These are phyloP conservation scores for Dipodomys stephensi DNA, from an alignment of 2,113 vertebrate genomes.

Conservation along the genomic window DNA sequence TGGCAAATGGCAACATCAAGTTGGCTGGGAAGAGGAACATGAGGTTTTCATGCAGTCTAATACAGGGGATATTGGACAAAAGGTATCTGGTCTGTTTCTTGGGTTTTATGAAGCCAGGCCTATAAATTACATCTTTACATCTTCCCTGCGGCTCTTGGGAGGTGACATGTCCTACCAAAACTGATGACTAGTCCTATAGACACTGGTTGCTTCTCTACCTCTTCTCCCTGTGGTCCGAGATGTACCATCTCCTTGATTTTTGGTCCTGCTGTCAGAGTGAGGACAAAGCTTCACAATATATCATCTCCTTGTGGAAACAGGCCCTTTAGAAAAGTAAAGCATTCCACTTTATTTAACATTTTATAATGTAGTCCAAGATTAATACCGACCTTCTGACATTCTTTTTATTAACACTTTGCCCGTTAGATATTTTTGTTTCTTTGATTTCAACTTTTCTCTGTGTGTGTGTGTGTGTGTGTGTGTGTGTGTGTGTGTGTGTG, in stretches of 20 bases:
- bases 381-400: not conserved
- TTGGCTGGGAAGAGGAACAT: not conserved
- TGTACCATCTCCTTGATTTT: not conserved
- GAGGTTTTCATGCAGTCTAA: not conserved
- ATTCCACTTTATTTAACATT: not conserved
- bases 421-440: not conserved
- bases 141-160: not conserved
- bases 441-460: constrained; percentile 21
- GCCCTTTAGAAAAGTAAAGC: not conserved
- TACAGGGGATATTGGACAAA: not conserved
- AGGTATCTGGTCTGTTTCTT: not conserved
- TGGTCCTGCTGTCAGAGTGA: not conserved
- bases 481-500: no score
- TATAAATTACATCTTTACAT: not conserved
- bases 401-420: not conserved
- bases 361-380: not conserved
- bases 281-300: not conserved
- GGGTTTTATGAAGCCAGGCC: not conserved
- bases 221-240: not conserved
- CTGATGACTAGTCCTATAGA: not conserved
- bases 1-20: not conserved
- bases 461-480: no score
- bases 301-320: not conserved
- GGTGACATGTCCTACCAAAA: not conserved
- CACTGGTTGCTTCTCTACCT: not conserved